phyloP scores from a whole-genome alignment of 2,113 vertebrate species.

The Cyprinodon variegatus region DNA sequence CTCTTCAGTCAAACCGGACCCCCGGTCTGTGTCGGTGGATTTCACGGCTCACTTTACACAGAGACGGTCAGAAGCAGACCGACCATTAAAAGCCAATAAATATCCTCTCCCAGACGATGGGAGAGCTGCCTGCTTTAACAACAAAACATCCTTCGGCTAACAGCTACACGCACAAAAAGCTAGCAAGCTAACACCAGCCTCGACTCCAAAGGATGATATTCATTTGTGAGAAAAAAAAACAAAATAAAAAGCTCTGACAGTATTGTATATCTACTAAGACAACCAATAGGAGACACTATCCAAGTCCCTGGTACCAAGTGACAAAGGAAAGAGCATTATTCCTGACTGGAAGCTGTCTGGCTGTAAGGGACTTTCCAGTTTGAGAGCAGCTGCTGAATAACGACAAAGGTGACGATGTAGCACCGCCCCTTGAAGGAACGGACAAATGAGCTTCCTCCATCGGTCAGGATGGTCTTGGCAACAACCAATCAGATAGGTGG shows the following conservation, averaged over 20 bases:
- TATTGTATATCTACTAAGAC: background rate
- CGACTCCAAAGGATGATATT: constrained; percentile 34
- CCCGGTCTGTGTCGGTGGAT: constrained; percentile 4
- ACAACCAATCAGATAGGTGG: constrained; percentile 51
- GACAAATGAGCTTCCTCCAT: constrained; percentile 49
- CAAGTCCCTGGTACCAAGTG: constrained; percentile 1
- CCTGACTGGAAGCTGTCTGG: constrained; percentile 15
- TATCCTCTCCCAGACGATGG: constrained; percentile 63
- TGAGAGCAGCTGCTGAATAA: constrained; percentile 65
- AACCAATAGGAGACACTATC: background rate
- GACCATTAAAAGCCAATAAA: constrained; percentile 52
- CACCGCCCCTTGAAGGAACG: constrained; percentile 33
- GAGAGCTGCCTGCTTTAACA: constrained; percentile 69
- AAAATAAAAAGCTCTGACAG: background rate
- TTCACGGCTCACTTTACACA: constrained; percentile 17
- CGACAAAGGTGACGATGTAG: constrained; percentile 68
- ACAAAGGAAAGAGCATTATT: constrained; percentile 1
- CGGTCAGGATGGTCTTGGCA: constrained; percentile 2
- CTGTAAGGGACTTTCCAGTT: constrained; percentile 71
- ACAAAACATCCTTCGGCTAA: constrained; percentile 76
- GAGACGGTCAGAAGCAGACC: constrained; percentile 1
- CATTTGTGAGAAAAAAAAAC: constrained; percentile 1
- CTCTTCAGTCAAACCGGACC: constrained; percentile 47
- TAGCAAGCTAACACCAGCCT: constrained; percentile 65
- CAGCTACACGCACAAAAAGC: constrained; percentile 77